phyloP scores from a whole-genome alignment of 2,113 vertebrate genomes.

The Leiothrix lutea region DNA sequence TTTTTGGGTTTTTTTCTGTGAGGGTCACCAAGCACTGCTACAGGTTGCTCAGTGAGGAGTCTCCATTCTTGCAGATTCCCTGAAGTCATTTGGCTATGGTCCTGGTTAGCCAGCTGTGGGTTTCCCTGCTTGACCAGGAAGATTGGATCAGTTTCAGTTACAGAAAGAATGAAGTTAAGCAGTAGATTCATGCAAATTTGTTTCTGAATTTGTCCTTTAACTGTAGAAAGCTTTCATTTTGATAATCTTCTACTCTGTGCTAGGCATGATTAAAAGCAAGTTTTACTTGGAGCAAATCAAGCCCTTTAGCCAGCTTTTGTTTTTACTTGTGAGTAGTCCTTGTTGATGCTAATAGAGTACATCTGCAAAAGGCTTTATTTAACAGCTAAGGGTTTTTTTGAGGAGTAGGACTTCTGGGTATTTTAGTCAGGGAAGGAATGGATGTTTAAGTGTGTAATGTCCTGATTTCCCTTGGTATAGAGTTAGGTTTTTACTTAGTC shows the following conservation, averaged over 20 bases:
- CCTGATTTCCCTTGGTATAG: not conserved
- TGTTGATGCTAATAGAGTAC: not conserved
- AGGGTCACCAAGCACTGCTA: accelerated
- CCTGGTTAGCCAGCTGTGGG: not conserved
- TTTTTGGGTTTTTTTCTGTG: not conserved
- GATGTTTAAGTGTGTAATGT: not conserved
- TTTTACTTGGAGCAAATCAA: not conserved
- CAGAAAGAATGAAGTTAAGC: not conserved
- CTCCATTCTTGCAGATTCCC: not conserved
- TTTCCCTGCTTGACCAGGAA: not conserved
- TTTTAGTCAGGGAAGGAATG: not conserved
- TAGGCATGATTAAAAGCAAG: not conserved
- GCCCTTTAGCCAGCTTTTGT: not conserved
- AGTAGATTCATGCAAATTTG: not conserved
- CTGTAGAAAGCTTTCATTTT: not conserved
- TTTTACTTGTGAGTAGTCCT: not conserved
- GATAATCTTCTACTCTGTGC: not conserved
- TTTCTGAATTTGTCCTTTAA: not conserved
- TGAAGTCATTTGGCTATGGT: not conserved
- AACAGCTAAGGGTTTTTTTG: not conserved
- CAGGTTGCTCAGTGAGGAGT: not conserved
- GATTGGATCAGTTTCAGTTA: not conserved
- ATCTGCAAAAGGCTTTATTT: not conserved
- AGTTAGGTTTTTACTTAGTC: not conserved
- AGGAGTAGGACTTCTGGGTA: not conserved